Evolutionary conservation across 2,113 vertebrate genomes (phyloP), one percentile per base, ranked within the genome.

Genomic region (Hydropotes inermis): DNA sequence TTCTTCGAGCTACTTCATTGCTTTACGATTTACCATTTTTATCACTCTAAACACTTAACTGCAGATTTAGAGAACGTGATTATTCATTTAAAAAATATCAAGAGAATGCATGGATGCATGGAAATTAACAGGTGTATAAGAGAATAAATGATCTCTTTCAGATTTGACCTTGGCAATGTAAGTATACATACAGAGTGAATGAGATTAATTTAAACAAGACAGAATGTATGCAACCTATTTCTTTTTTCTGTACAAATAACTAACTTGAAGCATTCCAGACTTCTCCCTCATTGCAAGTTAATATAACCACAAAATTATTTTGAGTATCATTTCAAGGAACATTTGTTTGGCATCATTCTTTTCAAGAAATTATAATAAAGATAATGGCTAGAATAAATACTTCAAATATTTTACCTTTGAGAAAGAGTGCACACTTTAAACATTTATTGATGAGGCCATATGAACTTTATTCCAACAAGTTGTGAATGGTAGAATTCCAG

Each of bases 21-120:
- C 39, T 92, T 70, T 60, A 85, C 30, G 19, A 86, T 85, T 94
- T 88, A 81, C 12, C 67, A 88, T 92, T 97, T 52, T 89, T 89
- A 33, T 57, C 79, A 86, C 43, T 67, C 36, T 61, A 86, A 92
- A 96, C 45, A 43, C n/a, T 60, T 60, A 92, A 82, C 54, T 58
- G 28, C 6, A 74, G 6, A 92, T 94, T 92, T 89, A 89, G 39
- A 87, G 23, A 86, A 23, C 86, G 16, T 89, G 25, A 76, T 89
- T 96, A 76, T 39, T 97, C 60, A 89, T 30, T 61, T 61, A 8
- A 47, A 96, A 89, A 89, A 70, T 39, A 45, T 25, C 13, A 78
- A 89, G 23, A 91, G 54, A 76, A 92, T 87, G 19, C 25, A 33
- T 60, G 33, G 9, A 21, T 81, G 14, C 57, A 16, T 74, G 39